These are phyloP conservation scores for Enteromius trimaculatus DNA, from an alignment of 2,797 vertebrate species.

Conservation along the genomic window DNA sequence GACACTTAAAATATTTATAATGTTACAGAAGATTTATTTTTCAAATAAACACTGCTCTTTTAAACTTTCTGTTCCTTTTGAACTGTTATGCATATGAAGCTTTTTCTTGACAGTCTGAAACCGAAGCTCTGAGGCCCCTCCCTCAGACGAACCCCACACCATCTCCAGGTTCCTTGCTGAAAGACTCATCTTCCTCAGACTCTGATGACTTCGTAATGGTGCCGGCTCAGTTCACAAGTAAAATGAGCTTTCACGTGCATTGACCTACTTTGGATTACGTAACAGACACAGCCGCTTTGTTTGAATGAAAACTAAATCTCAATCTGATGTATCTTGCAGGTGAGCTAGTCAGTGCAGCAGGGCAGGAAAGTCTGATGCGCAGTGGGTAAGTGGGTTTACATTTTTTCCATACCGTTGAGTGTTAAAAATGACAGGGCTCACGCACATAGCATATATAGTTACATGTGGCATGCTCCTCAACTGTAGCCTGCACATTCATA, in stretches of 20 bases:
- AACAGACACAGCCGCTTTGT: not conserved
- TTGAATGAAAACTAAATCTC: not conserved
- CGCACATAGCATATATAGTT: not conserved
- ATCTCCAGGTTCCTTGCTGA: constrained; percentile 78
- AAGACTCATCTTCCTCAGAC: constrained; percentile 82
- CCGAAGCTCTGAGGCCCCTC: constrained; percentile 82
- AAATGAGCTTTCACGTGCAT: constrained; percentile 45
- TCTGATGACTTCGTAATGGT: constrained; percentile 94
- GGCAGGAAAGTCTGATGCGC: constrained; percentile 86
- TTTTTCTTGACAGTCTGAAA: constrained; percentile 79
- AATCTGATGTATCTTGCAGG: not conserved
- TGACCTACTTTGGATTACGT: constrained; percentile 11
- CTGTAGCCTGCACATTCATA: constrained; percentile 8
- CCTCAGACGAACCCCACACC: constrained; percentile 77
- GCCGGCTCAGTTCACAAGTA: constrained; percentile 87
- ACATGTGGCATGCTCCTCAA: not conserved
- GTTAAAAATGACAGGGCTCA: not conserved
- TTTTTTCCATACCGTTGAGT: not conserved
- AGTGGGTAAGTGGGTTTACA: constrained; percentile 82
- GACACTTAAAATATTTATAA: not conserved
- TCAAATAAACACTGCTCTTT: not conserved
- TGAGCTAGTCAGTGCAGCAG: constrained; percentile 73
- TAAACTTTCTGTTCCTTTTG: not conserved
- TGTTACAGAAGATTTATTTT: not conserved
- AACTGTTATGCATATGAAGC: not conserved